These are phyloP conservation scores for Elysia chlorotica DNA, from an alignment of 1,140 invertebrate species.

Conservation along the genomic window DNA sequence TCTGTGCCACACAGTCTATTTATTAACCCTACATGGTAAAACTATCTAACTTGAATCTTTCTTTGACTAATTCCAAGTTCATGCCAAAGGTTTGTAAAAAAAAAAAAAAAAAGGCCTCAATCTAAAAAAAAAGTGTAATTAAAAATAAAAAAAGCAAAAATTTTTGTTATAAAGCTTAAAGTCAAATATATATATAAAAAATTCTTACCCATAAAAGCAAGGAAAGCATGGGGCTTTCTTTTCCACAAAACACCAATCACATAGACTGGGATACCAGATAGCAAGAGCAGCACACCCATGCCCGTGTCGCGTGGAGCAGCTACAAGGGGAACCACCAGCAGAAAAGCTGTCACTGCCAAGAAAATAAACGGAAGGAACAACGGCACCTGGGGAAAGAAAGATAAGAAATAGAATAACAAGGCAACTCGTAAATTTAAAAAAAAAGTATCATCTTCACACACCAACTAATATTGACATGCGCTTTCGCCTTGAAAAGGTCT, in stretches of 20 bases:
- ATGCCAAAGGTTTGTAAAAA: neutral
- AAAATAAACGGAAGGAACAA: slow-evolving; percentile 87
- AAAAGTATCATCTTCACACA: no score
- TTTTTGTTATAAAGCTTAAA: neutral
- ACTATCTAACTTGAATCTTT: no score
- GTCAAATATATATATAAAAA: neutral
- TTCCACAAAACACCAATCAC: slow-evolving; percentile 62
- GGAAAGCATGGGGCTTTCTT: slow-evolving; percentile 74
- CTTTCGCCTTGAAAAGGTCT: no score
- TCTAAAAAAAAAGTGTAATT: neutral
- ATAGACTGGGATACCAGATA: slow-evolving; percentile 69
- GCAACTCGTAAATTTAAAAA: no score
- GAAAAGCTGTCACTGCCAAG: slow-evolving; percentile 86
- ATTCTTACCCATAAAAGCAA: slow-evolving; percentile 73
- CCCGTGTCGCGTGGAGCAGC: slow-evolving; percentile 89
- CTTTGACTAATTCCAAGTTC: neutral
- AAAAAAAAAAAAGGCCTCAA: neutral
- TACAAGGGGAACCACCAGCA: slow-evolving; percentile 92
- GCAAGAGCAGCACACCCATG: slow-evolving; percentile 74
- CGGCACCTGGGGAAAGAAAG: slow-evolving; percentile 65
- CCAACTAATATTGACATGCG: no score
- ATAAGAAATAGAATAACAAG: no score
- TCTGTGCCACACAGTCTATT: no score
- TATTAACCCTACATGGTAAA: no score
- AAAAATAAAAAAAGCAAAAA: neutral